A percentile compares a stretch with the other conserved stretches of the same genome.
These are phyloP conservation scores for Odocoileus hemionus DNA, from an alignment of 2,113 vertebrate species.

Conservation along the genomic window DNA sequence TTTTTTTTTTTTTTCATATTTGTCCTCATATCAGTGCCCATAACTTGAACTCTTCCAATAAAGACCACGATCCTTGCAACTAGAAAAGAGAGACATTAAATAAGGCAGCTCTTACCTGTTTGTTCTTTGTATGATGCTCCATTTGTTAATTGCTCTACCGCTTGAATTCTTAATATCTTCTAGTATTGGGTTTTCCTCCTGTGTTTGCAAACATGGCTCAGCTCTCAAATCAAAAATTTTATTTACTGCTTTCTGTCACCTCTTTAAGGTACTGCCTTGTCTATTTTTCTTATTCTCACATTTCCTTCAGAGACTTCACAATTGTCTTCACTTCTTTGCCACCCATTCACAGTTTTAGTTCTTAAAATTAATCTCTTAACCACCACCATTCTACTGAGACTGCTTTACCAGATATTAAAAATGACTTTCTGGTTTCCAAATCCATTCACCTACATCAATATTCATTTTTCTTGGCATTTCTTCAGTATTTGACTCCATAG, in stretches of 20 bases:
- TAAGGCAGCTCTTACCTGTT: background rate
- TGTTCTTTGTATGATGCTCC: background rate
- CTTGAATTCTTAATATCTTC: background rate
- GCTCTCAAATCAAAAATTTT: background rate
- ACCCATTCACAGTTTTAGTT: background rate
- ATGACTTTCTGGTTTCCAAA: background rate
- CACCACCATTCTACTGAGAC: background rate
- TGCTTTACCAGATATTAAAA: background rate
- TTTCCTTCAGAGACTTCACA: background rate
- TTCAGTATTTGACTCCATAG: background rate
- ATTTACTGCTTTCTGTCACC: background rate
- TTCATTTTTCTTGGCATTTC: background rate
- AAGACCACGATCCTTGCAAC: background rate
- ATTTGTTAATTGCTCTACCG: background rate
- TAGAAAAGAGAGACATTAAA: background rate
- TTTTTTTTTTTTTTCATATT: background rate
- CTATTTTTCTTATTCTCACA: background rate
- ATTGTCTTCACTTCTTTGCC: background rate
- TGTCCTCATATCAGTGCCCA: background rate
- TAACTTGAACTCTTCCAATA: background rate
- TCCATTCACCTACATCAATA: background rate
- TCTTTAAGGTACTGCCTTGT: background rate
- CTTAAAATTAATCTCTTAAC: background rate
- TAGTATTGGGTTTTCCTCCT: background rate
- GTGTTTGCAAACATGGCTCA: background rate